Conservation (phyloP, 2,113 vertebrate species). For the Chlorodrepanis virens region DNA sequence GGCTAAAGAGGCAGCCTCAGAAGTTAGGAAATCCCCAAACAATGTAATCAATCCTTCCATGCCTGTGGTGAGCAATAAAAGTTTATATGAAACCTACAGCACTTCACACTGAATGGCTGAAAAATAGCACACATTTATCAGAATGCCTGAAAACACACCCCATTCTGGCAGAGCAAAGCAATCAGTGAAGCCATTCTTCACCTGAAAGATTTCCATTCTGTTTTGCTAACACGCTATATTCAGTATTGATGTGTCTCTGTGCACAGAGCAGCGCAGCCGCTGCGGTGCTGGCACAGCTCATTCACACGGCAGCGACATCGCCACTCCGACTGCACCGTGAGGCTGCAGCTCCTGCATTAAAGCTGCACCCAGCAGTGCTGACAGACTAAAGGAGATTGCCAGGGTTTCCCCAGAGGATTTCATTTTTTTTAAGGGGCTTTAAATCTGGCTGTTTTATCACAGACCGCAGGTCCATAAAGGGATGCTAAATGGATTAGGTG, state of each 20-base stretch:
- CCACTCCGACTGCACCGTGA: not conserved
- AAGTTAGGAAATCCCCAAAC: slow-evolving; percentile 60
- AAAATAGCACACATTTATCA: slow-evolving; percentile 65
- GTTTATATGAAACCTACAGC: slow-evolving; percentile 52
- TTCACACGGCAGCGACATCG: not conserved
- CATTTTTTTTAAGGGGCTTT: not conserved
- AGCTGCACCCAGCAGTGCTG: slow-evolving; percentile 12
- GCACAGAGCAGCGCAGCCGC: not conserved
- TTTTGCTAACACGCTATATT: slow-evolving; percentile 47
- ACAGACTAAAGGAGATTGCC: not conserved
- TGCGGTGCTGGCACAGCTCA: slow-evolving; percentile 7
- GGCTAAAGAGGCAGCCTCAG: slow-evolving; percentile 9
- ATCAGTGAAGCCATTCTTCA: slow-evolving; percentile 63
- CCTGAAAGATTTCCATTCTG: slow-evolving; percentile 59
- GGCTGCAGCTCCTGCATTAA: not conserved
- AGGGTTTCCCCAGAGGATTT: not conserved
- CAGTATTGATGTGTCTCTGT: slow-evolving; percentile 34
- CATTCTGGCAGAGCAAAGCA: slow-evolving; percentile 54
- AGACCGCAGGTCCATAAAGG: not conserved
- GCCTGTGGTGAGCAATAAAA: slow-evolving; percentile 62
- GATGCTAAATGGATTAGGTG: not conserved
- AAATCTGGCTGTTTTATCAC: not conserved
- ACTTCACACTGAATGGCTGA: slow-evolving; percentile 61
- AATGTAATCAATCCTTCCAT: slow-evolving; percentile 55
- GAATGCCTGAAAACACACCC: slow-evolving; percentile 58